phyloP scores from a whole-genome alignment of 2,113 vertebrate species.

The Hippocampus mohnikei region DNA sequence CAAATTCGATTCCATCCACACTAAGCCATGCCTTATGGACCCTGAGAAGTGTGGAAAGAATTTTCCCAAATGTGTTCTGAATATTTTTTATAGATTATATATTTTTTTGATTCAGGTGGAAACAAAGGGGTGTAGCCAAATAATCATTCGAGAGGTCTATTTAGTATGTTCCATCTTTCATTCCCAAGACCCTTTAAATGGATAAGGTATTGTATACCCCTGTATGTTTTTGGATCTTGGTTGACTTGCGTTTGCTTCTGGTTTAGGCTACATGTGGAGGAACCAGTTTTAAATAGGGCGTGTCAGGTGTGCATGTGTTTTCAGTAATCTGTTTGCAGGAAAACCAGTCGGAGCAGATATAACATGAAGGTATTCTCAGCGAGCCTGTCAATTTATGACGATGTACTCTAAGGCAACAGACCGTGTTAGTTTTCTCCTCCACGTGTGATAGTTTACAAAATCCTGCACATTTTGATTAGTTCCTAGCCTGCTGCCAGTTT shows the following conservation, averaged over 20 bases:
- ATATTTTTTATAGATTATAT: no score
- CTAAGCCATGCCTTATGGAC: no score
- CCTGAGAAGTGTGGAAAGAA: no score
- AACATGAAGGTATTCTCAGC: not conserved
- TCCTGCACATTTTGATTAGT: not conserved
- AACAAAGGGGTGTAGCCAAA: not conserved
- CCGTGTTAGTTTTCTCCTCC: not conserved
- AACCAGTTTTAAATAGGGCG: conserved; percentile 63
- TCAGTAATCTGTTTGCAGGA: conserved; percentile 34
- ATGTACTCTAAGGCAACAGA: not conserved
- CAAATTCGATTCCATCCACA: not conserved
- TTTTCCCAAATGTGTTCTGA: not conserved
- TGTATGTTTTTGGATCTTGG: conserved; percentile 17
- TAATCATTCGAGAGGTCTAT: not conserved
- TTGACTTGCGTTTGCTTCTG: conserved; percentile 16
- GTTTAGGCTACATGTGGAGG: conserved; percentile 41
- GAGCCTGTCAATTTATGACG: not conserved
- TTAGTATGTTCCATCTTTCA: not conserved
- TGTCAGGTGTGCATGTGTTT: conserved; percentile 41
- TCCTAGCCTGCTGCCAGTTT: not conserved
- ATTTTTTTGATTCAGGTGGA: not conserved
- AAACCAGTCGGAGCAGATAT: conserved; percentile 25
- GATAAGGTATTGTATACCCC: not conserved
- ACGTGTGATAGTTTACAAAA: not conserved
- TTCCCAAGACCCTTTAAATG: not conserved